A percentile compares a stretch with the other conserved stretches of the same genome.
Evolutionary conservation across 2,888 invertebrate species (phyloP).

Genomic region (Leuctra nigra): DNA sequence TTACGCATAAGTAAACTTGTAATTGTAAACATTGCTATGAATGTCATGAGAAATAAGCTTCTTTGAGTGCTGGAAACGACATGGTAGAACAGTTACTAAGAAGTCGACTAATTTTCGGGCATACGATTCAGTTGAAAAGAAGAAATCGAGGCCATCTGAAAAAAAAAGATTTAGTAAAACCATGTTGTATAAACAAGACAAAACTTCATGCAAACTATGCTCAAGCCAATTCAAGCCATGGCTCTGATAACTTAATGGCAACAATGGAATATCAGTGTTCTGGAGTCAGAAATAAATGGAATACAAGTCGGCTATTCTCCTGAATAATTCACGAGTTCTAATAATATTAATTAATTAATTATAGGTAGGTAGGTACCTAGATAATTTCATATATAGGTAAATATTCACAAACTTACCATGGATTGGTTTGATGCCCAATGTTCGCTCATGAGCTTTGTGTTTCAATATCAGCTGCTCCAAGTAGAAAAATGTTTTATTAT

Average conservation of each 20-base stretch:
- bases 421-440: constrained; percentile 80
- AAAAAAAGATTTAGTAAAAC: no score
- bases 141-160: constrained; percentile 92
- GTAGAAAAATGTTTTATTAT: constrained; percentile 96
- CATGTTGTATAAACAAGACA: no score
- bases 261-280: no score
- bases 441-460: constrained; percentile 85
- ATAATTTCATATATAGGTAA: background rate
- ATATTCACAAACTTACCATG: constrained; percentile 49
- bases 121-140: constrained; percentile 78
- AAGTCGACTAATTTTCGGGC: constrained; percentile 96
- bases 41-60: constrained; percentile 96
- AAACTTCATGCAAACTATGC: no score
- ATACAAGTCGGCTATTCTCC: no score
- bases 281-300: no score
- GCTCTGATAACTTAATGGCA: no score
- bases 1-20: constrained; percentile 78
- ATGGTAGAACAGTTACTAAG: constrained; percentile 77
- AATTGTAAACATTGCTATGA: constrained; percentile 93
- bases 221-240: no score
- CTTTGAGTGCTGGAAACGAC: constrained; percentile 83
- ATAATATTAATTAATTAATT: background rate
- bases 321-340: background rate
- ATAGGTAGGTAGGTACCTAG: background rate
- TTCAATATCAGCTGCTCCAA: constrained; percentile 95